These are phyloP conservation scores for Ciona savignyi DNA, from an alignment of 23 tunicate genomes.

Conservation along the genomic window DNA sequence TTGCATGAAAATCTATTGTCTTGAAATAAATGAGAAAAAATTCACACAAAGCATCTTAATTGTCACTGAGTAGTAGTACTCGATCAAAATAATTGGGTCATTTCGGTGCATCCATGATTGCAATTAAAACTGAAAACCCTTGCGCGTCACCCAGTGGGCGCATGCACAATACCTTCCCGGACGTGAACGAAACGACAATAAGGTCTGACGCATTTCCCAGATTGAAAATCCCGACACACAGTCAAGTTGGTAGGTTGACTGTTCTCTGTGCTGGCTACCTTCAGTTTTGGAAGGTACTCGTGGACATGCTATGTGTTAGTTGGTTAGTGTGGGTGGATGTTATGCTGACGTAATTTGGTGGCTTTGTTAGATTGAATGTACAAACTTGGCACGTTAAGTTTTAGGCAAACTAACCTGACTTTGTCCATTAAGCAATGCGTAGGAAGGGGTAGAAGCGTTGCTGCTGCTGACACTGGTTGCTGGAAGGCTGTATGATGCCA, in stretches of 20 bases:
- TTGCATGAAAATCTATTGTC: too few relatives aligned
- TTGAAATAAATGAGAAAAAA: too few relatives aligned
- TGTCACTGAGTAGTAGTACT: too few relatives aligned
- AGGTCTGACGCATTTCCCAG: constrained; percentile 79
- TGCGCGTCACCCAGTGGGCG: background rate
- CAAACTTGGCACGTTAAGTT: too few relatives aligned
- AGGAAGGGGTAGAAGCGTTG: constrained; percentile 43
- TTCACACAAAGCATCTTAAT: too few relatives aligned
- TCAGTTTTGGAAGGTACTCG: background rate
- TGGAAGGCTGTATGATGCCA: constrained; percentile 40
- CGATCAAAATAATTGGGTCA: too few relatives aligned
- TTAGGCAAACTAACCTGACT: constrained; percentile 84
- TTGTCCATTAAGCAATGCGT: constrained; percentile 71
- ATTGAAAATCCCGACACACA: constrained; percentile 90
- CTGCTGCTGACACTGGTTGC: constrained; percentile 17
- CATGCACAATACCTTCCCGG: constrained; percentile 51
- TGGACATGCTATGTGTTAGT: background rate
- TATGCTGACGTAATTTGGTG: too few relatives aligned
- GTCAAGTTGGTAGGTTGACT: constrained; percentile 34
- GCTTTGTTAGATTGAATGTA: too few relatives aligned
- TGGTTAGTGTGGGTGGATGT: constrained; percentile 32
- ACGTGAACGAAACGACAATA: constrained; percentile 93
- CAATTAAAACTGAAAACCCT: constrained; percentile 13
- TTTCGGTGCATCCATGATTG: background rate
- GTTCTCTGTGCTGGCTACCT: background rate